Conservation (phyloP, 2,113 vertebrate species). For the Tapirus terrestris region DNA sequence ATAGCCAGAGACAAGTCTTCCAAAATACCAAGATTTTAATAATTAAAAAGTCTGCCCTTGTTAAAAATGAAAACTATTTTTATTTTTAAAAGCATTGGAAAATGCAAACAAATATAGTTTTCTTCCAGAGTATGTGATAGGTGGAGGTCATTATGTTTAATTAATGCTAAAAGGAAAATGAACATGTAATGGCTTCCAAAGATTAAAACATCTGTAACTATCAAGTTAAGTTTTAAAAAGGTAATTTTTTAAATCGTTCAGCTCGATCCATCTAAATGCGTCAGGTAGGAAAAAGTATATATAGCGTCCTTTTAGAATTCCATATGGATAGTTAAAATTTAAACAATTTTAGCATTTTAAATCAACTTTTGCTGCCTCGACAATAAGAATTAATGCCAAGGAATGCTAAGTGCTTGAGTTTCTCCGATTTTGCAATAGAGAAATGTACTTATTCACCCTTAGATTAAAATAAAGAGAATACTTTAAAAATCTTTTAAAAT, state of each 20-base stretch:
- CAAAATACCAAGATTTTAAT: slow-evolving; percentile 56
- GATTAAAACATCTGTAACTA: slow-evolving; percentile 86
- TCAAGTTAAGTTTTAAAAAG: slow-evolving; percentile 84
- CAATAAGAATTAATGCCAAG: not conserved
- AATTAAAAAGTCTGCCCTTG: slow-evolving; percentile 39
- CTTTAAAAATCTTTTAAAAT: slow-evolving; percentile 39
- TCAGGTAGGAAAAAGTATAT: not conserved
- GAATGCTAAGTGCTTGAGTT: slow-evolving; percentile 43
- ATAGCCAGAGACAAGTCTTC: slow-evolving; percentile 51
- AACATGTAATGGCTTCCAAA: slow-evolving; percentile 85
- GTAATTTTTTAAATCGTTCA: slow-evolving; percentile 60
- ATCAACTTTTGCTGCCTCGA: slow-evolving; percentile 12
- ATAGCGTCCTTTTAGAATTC: slow-evolving; percentile 35
- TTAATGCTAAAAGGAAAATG: slow-evolving; percentile 88
- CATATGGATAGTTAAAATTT: not conserved
- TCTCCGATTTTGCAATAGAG: slow-evolving; percentile 27
- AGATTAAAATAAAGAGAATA: slow-evolving; percentile 8
- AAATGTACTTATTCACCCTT: not conserved
- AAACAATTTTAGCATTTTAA: slow-evolving; percentile 26
- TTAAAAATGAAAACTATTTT: slow-evolving; percentile 54
- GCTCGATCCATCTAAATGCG: slow-evolving; percentile 48
- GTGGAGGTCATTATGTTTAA: slow-evolving; percentile 85
- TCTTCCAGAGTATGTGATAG: slow-evolving; percentile 80
- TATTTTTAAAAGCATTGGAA: slow-evolving; percentile 62
- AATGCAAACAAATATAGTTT: slow-evolving; percentile 82